Evolutionary conservation across 2,113 vertebrate genomes (phyloP), one percentile per base, ranked within the genome.

Genomic region (Lepidiolamprologus cunningtoni): DNA sequence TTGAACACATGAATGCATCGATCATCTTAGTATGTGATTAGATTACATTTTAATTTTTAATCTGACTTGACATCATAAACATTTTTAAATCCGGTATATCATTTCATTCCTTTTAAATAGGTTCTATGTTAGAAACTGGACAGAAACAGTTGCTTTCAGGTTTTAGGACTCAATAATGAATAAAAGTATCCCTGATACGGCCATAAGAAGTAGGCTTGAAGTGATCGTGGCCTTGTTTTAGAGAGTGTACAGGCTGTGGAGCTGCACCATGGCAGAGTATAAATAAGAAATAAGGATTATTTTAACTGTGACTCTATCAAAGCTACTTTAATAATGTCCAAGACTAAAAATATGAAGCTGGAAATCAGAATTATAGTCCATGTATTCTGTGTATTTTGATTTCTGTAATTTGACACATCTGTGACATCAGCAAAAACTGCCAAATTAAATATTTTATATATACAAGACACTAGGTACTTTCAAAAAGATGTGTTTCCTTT

Each of bases 81-180:
- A 71, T 23, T 26, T 73, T 1, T 50, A 3, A 66, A 47, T 28
- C 40, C 40, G 3, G 0, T 17, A 26, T 73, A 26, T 76, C 3
- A 47, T 76, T 76, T 26, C 40, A 73, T 45, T 9, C 6, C 3
- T 73, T 14, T 7, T 3, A 47, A 26, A 76, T 17, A 47, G 6
- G 0, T 76, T 76, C 68, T 45, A 6, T 0, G 3, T 45, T 71
- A 42, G 12, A 42, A 71, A 71, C 37, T 71, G n/a, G 0, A 23
- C 35, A 14, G n/a, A 6, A 14, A 71, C 37, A 9, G n/a, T 16
- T 71, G 37, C 8, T 42, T 23, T 26, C n/a, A 17, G 71, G 23
- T 76, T 76, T 76, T 5, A 76, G 68, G 14, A 0, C 21, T 45
- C 68, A 45, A 7, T 73, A 17, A 45, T 10, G 40, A 73, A 45